Base-by-base conservation (phyloP, 2,797 vertebrate species). In the Acridotheres tristis region DNA sequence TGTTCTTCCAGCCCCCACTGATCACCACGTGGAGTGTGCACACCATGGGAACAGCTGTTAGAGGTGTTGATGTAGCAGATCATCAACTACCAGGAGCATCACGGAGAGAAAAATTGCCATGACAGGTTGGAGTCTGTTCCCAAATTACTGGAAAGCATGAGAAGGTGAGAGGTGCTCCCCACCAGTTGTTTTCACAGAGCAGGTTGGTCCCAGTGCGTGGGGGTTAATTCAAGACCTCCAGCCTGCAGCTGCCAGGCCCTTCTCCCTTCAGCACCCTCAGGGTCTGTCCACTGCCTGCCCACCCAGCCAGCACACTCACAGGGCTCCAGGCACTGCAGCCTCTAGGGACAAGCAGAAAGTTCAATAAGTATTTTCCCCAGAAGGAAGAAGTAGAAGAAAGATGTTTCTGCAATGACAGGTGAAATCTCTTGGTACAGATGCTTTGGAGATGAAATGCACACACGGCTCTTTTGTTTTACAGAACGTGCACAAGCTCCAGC, bases 21-120 rank as follows among this genome's bases (percentile, higher is more conserved):
- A 27, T 72, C 57, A 42, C 43, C 50, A 11, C 0, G 4, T 54
- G 65, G 13, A 58, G 47, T 5, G 23, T 55, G 85, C 69, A 88
- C 43, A 45, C 43, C 38, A 11, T 3, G 3, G 32, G 12, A 57
- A 21, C 61, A 40, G 63, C 76, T 65, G 53, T 25, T 55, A 15
- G 77, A 88, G 67, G 91, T 76, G 86, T 71, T 82, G 88, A 89
- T 63, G 53, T 69, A 69, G 69, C 93, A 96, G 89, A 77, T 95
- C 73, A 21, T 94, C 79, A 88, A 18, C 89, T 72, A 26, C 82
- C 68, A 9, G 11, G 43, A 83, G 38, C 14, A 20, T 81, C 47
- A 47, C 0, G 2, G 58, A 48, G 76, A 78, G 85, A 65, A 85
- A 83, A 95, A 68, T 0, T 3, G 43, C 85, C 30, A 1, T 81